Evolutionary conservation across 2,113 vertebrate species (phyloP), one percentile per base, ranked within the genome.

Genomic region (Alexandromys fortis): DNA sequence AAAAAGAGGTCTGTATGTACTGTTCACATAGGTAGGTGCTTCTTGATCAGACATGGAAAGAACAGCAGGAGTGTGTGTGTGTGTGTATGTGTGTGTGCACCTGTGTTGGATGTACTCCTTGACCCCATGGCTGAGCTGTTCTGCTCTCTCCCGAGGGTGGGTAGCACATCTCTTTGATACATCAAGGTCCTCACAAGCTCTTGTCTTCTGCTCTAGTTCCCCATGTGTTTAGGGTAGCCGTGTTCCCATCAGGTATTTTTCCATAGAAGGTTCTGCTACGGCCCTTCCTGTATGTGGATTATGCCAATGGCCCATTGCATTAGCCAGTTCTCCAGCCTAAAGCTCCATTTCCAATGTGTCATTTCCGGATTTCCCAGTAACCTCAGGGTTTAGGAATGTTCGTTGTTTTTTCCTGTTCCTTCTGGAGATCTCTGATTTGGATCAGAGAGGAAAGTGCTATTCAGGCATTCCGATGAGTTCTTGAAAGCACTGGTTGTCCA

Each of bases 371-470:
- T 96, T 86, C 52, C 90, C 45, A n/a, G 55, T 70, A 90, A 94
- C 58, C 55, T 96, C 81, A 67, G 52, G 55, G 58, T 67, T 88
- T 73, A 97, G 85, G 85, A 97, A 96, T 96, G 94, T 91, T 85
- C 22, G 75, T 95, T 96, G 52, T 96, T 95, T 97, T 96, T 94
- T 83, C 89, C 89, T 97, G 89, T 95, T 95, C 88, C 91, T 97
- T 96, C 86, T 83, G 73, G 87, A 93, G 95, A 79, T 75, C 45
- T 88, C 52, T 77, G 77, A 63, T 91, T 90, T 89, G 89, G 72
- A 88, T 76, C 19, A 81, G 75, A 95, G 68, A 89, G 75, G 81
- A 93, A 95, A 81, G 67, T 26, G 90, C 79, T 79, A 24, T 81
- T 95, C 85, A 73, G 88, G 65, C 86, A 1, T 52, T 94, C 78